Percentiles rank a stretch among this genome's conserved stretches.
These are phyloP conservation scores for Megaceryle alcyon DNA, from an alignment of 2,797 vertebrate genomes.

Conservation along the genomic window DNA sequence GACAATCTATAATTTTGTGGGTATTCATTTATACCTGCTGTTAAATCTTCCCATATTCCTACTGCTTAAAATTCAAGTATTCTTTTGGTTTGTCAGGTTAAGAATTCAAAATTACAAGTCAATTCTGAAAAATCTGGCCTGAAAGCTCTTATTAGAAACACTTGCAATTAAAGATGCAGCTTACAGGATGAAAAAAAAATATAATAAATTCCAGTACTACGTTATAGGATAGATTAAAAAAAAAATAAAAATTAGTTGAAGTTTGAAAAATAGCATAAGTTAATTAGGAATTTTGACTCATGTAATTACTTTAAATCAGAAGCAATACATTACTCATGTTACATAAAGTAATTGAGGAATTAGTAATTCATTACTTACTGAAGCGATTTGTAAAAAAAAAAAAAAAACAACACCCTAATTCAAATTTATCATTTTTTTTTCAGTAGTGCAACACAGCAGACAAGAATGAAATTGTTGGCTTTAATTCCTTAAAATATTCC, in stretches of 20 bases:
- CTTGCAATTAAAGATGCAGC: background rate
- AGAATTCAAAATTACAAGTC: background rate
- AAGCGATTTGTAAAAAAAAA: background rate
- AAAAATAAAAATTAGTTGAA: background rate
- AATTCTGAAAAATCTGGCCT: background rate
- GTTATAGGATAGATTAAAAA: background rate
- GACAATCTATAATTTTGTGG: background rate
- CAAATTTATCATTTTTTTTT: constrained; percentile 4
- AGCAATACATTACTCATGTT: constrained; percentile 30
- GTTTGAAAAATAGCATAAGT: constrained; percentile 39
- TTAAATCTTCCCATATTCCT: background rate
- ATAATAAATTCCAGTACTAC: constrained; percentile 10
- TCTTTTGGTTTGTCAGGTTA: background rate
- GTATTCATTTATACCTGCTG: background rate
- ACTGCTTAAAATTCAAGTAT: background rate
- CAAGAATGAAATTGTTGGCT: background rate
- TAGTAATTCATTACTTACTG: constrained; percentile 52
- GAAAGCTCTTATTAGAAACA: background rate
- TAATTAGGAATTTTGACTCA: constrained; percentile 47
- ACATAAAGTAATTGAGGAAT: constrained; percentile 48
- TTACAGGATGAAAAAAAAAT: background rate
- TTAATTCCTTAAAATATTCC: background rate
- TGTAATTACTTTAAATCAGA: constrained; percentile 52
- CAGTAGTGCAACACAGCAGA: background rate
- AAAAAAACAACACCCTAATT: background rate